phyloP scores from a whole-genome alignment of 2,888 invertebrate genomes.

The Nomada goodeniana region DNA sequence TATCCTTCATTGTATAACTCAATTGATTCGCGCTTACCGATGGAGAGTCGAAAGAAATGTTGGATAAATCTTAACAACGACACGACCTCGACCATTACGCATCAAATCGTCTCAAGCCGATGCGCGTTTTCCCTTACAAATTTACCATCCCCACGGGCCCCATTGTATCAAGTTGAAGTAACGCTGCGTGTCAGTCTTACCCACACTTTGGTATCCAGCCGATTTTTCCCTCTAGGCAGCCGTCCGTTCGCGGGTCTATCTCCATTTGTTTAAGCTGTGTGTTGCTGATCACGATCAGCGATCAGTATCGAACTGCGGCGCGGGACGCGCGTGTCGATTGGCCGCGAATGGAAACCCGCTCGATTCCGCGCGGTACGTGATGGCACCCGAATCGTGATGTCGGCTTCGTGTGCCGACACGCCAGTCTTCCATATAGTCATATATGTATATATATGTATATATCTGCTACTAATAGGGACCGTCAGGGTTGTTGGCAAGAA shows the following conservation, averaged over 20 bases:
- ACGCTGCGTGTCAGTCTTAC: neutral
- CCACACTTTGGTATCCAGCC: neutral
- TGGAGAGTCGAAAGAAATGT: no score
- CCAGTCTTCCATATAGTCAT: conserved; percentile 18
- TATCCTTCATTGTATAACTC: no score
- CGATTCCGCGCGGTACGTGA: conserved; percentile 74
- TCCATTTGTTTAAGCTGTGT: conserved; percentile 44
- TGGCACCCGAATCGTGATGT: conserved; percentile 77
- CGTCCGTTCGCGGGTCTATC: conserved; percentile 10
- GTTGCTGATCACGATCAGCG: conserved; percentile 37
- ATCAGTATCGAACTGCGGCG: conserved; percentile 50
- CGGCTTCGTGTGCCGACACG: conserved; percentile 47
- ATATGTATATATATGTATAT: conserved; percentile 23
- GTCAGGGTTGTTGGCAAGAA: conserved; percentile 66
- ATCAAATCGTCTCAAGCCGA: no score
- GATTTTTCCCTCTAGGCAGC: neutral
- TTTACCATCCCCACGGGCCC: neutral
- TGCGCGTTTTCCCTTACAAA: conserved; percentile 2
- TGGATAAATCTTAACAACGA: no score
- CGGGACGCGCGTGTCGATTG: conserved; percentile 56
- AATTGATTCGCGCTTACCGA: no score
- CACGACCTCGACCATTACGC: no score
- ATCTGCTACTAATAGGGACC: conserved; percentile 68
- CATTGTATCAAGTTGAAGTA: neutral
- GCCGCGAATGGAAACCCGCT: conserved; percentile 78